A percentile compares a stretch with the other conserved stretches of the same genome.
These are phyloP conservation scores for Lordiphosa fenestrarum DNA, from an alignment of 2,888 invertebrate species.

Conservation along the genomic window DNA sequence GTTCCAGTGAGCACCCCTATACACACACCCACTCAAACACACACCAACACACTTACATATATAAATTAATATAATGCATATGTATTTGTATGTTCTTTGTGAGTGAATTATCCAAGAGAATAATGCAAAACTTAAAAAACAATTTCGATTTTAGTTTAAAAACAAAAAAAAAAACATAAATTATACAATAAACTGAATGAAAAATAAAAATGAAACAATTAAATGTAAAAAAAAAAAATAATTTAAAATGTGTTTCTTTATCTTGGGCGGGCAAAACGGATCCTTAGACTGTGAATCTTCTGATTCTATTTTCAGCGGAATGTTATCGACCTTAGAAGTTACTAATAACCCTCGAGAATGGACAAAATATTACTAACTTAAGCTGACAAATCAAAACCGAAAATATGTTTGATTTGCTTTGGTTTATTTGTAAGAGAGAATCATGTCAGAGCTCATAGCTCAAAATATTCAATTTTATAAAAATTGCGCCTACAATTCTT, in stretches of 20 bases:
- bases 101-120: slow-evolving; percentile 32
- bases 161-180: slow-evolving; percentile 42
- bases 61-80: slow-evolving; percentile 54
- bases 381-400: too few species aligned
- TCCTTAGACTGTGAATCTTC: too few species aligned
- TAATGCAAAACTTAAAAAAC: slow-evolving; percentile 6
- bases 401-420: too few species aligned
- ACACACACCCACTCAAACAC: slow-evolving; percentile 30
- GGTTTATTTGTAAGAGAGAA: too few species aligned
- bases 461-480: too few species aligned
- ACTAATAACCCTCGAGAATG: too few species aligned
- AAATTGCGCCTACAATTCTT: too few species aligned
- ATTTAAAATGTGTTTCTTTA: slow-evolving; percentile 15
- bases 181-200: slow-evolving; percentile 59
- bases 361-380: too few species aligned
- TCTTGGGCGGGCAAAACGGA: not conserved
- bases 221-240: slow-evolving; percentile 51
- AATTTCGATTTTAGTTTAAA: slow-evolving; percentile 30
- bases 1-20: slow-evolving; percentile 29
- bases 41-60: slow-evolving; percentile 34
- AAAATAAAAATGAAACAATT: slow-evolving; percentile 60
- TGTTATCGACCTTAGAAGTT: too few species aligned
- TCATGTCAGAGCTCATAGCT: too few species aligned
- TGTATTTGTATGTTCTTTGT: slow-evolving; percentile 43
- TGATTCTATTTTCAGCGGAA: too few species aligned